Base-by-base conservation (phyloP, 2,888 invertebrate species). In the Orthosia cruda region DNA sequence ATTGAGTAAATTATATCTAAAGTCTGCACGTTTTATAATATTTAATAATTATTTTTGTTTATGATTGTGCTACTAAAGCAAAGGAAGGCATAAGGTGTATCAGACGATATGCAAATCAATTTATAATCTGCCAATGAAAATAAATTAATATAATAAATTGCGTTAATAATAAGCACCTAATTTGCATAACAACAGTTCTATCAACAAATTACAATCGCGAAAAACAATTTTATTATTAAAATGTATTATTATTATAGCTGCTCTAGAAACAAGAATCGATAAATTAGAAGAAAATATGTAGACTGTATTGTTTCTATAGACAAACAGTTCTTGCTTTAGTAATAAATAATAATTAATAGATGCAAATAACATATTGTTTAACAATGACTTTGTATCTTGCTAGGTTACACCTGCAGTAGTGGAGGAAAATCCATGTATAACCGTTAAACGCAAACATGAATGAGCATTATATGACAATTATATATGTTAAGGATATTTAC, bases 391-490 rank as follows among this genome's bases (percentile, higher is more conserved):
- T 50, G 26, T 63, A 16, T 20, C 54, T 57, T 49, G 45, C 57
- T 63, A 23, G 18, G 54, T 40, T 58, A 47, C 57, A 58, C 52
- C 63, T 50, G 23, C 32, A 26, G 40, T 49, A 15, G 15, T 65
- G 4, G 5, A 52, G 59, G 74, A 54, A 74, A 80, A 74, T 80
- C 50, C 26, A 65, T 0, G n/a, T 26, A 80, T 47, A 20, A n/a
- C 20, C 13, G 47, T 45, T 32, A 57, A 40, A 58, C 47, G 23
- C 50, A 54, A 61, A 77, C 81, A 61, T 40, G 9, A 45, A 1
- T 55, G n/a, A 47, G 16, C 67, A 73, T 76, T 62, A 61, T 50
- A 45, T 55, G 11, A 55, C n/a, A 75, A 55, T 32, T 45, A 76
- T 52, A 15, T 49, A 55, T 54, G 47, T 66, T 50, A 75, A 32